phyloP scores from a whole-genome alignment of 2,888 invertebrate genomes.

The Spilosoma lubricipeda region DNA sequence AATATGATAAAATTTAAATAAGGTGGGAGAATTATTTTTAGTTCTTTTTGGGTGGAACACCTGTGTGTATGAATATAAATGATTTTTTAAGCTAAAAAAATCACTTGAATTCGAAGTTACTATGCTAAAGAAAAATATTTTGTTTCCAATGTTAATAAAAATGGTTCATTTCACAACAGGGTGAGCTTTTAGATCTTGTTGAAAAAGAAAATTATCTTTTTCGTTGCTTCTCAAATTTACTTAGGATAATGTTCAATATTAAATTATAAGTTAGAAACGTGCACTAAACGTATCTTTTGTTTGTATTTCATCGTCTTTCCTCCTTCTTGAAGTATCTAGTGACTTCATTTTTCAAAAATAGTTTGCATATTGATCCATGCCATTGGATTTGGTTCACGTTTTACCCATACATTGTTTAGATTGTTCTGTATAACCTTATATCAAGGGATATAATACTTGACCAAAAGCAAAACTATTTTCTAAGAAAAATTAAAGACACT shows the following conservation, averaged over 20 bases:
- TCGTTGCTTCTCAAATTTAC: background rate
- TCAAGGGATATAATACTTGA: background rate
- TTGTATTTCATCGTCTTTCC: background rate
- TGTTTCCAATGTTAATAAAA: background rate
- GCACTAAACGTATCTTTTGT: background rate
- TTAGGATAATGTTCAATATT: conserved; percentile 11
- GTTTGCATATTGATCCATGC: background rate
- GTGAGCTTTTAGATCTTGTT: background rate
- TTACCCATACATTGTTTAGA: background rate
- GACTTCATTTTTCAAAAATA: background rate
- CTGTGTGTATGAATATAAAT: background rate
- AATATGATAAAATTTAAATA: too few relatives aligned
- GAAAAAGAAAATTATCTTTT: background rate
- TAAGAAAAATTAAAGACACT: background rate
- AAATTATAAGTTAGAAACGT: background rate
- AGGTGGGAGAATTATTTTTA: too few relatives aligned
- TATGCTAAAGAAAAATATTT: background rate
- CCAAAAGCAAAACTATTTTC: background rate
- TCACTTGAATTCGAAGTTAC: too few relatives aligned
- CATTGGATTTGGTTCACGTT: background rate
- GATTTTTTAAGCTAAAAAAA: background rate
- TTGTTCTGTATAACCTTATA: background rate
- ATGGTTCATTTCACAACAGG: background rate
- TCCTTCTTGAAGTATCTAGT: background rate
- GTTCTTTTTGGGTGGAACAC: too few relatives aligned